Base-by-base conservation (phyloP, 2,797 vertebrate genomes). In the Liparis tanakae region DNA sequence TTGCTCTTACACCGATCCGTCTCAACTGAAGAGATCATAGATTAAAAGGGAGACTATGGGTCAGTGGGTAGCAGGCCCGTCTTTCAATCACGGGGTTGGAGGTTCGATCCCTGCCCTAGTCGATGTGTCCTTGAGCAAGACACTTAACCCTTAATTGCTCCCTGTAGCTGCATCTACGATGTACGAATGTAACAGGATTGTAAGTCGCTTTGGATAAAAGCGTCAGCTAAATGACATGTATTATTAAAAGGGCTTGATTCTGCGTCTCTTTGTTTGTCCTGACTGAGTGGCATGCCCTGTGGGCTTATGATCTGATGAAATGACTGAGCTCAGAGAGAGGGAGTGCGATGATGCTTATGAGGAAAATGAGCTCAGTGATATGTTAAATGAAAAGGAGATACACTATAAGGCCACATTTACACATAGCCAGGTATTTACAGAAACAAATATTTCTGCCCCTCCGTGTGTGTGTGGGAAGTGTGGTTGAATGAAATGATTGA, bases 281-380 rank as follows among this genome's bases (percentile, higher is more conserved):
- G 2, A 10, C 41, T 44, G 70, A 48, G 53, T 5, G 3, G 14
- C 17, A n/a, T 33, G 7, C 14, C 48, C 39, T 43, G 17, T n/a
- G 13, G 48, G 50, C 41, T 59, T 71, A 7, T 54, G 63, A 83
- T 6, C 51, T 69, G 63, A 69, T 69, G 37, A 34, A 59, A 74
- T 58, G 55, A 53, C n/a, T 53, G 30, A 41, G 66, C 46, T 63
- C 5, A 1, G 43, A 50, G 64, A 0, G 8, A 7, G 4, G 34
- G 36, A 65, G 50, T 4, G 2, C 63, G 67, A 72, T 14, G 57
- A 20, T 14, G 44, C 36, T 54, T 56, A 66, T 46, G 39, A 72
- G 54, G 46, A n/a, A 48, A 18, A 48, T n/a, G 46, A 48, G 46
- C 54, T 64, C 18, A 37, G 56, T 37, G 56, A 13, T 37, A 36